A percentile compares a stretch with the other conserved stretches of the same genome.
These are phyloP conservation scores for Laterallus jamaicensis DNA, from an alignment of 2,113 vertebrate genomes.

Conservation along the genomic window DNA sequence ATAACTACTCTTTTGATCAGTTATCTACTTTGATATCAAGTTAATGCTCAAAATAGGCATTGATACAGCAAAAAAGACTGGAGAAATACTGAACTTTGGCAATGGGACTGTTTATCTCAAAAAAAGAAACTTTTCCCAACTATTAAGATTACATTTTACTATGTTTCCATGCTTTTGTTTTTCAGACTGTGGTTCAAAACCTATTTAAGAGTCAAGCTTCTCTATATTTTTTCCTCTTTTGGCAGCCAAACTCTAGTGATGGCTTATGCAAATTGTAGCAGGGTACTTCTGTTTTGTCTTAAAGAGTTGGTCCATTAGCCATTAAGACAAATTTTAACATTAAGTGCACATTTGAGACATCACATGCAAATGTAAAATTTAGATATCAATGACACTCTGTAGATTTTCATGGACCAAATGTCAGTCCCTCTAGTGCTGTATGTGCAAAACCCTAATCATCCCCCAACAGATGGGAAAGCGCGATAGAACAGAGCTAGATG, in stretches of 20 bases:
- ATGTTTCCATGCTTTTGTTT: neutral
- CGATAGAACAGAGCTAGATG: neutral
- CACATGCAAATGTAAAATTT: neutral
- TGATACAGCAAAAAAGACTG: neutral
- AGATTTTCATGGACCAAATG: neutral
- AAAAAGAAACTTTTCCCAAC: neutral
- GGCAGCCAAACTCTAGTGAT: neutral
- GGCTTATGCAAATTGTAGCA: neutral
- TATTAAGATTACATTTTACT: neutral
- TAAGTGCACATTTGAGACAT: neutral
- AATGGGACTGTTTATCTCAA: neutral
- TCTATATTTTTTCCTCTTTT: neutral
- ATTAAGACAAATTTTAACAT: neutral
- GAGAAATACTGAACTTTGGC: neutral
- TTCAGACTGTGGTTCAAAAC: neutral
- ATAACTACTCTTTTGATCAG: neutral
- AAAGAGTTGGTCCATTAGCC: neutral
- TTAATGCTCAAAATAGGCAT: neutral
- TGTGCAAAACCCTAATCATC: neutral
- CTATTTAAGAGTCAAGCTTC: neutral
- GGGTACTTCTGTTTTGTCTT: accelerated
- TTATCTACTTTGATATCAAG: neutral
- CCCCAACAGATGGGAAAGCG: neutral
- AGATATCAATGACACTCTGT: neutral
- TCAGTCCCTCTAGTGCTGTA: neutral